A percentile compares a stretch with the other conserved stretches of the same genome.
Evolutionary conservation across 2,113 vertebrate species (phyloP).

Genomic region (Acanthochromis polyacanthus): DNA sequence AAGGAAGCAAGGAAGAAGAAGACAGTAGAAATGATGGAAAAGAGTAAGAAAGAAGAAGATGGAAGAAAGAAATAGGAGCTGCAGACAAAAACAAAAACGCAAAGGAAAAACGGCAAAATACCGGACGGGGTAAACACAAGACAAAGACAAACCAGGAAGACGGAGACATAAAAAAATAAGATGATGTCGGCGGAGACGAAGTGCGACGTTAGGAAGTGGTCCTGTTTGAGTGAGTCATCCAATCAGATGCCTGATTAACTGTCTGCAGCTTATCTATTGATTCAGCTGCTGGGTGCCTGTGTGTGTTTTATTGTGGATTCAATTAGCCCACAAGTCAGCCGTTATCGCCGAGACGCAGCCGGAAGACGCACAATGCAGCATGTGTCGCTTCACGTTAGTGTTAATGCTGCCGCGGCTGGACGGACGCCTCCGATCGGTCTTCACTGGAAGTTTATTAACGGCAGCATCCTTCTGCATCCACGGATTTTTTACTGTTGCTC

Average conservation of each 20-base stretch:
- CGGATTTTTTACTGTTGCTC: too few species aligned
- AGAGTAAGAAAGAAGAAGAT: background rate
- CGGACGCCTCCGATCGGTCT: conserved; percentile 41
- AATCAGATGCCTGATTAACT: conserved; percentile 63
- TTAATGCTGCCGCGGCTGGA: conserved; percentile 36
- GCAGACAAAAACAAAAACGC: background rate
- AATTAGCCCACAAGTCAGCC: conserved; percentile 63
- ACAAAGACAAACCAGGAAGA: background rate
- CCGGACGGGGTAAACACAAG: background rate
- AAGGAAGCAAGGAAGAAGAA: background rate
- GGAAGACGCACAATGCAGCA: conserved; percentile 58
- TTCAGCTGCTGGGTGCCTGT: conserved; percentile 61
- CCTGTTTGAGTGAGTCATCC: conserved; percentile 44
- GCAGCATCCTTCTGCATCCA: background rate
- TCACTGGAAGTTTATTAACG: conserved; percentile 30
- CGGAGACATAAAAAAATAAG: too few species aligned
- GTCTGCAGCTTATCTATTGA: conserved; percentile 66
- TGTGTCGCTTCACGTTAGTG: background rate
- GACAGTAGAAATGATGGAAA: background rate
- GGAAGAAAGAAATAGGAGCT: background rate
- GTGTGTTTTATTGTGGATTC: conserved; percentile 58
- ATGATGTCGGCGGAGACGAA: too few species aligned
- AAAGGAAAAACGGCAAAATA: background rate
- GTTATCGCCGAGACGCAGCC: conserved; percentile 70
- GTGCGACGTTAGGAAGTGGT: background rate